Evolutionary conservation across 2,113 vertebrate genomes (phyloP).

Genomic region (Dascyllus trimaculatus): DNA sequence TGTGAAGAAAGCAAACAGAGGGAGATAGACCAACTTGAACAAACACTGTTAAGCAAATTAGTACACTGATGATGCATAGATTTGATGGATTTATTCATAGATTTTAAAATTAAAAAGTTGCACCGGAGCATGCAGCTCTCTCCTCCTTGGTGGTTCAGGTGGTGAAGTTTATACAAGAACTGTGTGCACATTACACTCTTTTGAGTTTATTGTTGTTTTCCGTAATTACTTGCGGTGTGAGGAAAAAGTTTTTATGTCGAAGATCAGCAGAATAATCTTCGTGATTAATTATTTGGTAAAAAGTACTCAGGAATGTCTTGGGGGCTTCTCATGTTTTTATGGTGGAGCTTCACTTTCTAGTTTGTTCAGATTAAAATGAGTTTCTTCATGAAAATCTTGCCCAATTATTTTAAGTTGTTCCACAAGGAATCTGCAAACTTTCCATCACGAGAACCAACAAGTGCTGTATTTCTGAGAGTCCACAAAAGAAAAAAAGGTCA

Average conservation of each 20-base stretch:
- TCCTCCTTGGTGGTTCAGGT: neutral
- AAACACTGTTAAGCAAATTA: slow-evolving; percentile 11
- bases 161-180: neutral
- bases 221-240: neutral
- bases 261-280: neutral
- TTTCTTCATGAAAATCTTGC: neutral
- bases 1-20: neutral
- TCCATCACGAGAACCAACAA: too few relatives aligned
- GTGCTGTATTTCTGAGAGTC: too few relatives aligned
- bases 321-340: too few relatives aligned
- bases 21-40: neutral
- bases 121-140: neutral
- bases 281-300: too few relatives aligned
- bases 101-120: slow-evolving; percentile 18
- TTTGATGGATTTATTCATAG: slow-evolving; percentile 19
- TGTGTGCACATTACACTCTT: neutral
- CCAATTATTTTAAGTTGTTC: neutral
- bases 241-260: neutral
- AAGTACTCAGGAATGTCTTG: too few relatives aligned
- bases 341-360: neutral
- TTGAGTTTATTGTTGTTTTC: neutral
- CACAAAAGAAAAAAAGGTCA: too few relatives aligned
- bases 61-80: neutral
- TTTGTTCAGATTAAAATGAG: neutral
- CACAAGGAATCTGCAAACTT: too few relatives aligned